Conservation (phyloP, 2,888 invertebrate species). For the Xestia ashworthii region DNA sequence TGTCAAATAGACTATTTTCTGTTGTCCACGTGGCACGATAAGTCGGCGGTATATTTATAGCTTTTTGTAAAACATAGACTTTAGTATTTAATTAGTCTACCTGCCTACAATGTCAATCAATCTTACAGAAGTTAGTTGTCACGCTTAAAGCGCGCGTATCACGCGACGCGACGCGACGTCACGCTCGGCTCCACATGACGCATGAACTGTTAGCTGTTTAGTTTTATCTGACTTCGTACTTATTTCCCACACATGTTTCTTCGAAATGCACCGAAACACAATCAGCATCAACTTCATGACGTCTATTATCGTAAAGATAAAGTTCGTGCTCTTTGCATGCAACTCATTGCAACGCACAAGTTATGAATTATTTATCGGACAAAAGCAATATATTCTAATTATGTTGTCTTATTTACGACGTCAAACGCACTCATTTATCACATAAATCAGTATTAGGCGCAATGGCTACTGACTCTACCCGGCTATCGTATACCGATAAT, state of each 20-base stretch:
- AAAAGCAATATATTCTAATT: slow-evolving; percentile 64
- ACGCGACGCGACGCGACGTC: slow-evolving; percentile 19
- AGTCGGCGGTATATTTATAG: background rate
- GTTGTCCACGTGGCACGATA: background rate
- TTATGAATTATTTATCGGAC: slow-evolving; percentile 61
- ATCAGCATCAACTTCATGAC: slow-evolving; percentile 35
- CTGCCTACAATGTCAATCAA: slow-evolving; percentile 48
- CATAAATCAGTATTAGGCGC: slow-evolving; percentile 59
- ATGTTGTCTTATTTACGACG: slow-evolving; percentile 60
- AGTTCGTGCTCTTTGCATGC: slow-evolving; percentile 42
- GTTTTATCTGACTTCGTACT: background rate
- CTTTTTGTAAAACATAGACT: slow-evolving; percentile 1
- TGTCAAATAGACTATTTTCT: background rate
- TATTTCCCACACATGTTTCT: slow-evolving; percentile 1
- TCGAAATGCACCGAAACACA: slow-evolving; percentile 38
- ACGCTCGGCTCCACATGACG: slow-evolving; percentile 38
- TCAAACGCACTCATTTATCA: slow-evolving; percentile 53
- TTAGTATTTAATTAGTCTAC: slow-evolving; percentile 31
- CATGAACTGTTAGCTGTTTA: slow-evolving; percentile 8
- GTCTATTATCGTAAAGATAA: slow-evolving; percentile 57
- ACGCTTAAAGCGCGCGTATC: slow-evolving; percentile 25
- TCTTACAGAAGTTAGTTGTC: slow-evolving; percentile 38
- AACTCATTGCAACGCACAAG: slow-evolving; percentile 55
- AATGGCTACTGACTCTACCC: slow-evolving; percentile 33
- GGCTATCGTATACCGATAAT: slow-evolving; percentile 48